A percentile compares a stretch with the other conserved stretches of the same genome.
phyloP scores from a whole-genome alignment of 2,113 vertebrate species.

The Vulpes ferrilata region DNA sequence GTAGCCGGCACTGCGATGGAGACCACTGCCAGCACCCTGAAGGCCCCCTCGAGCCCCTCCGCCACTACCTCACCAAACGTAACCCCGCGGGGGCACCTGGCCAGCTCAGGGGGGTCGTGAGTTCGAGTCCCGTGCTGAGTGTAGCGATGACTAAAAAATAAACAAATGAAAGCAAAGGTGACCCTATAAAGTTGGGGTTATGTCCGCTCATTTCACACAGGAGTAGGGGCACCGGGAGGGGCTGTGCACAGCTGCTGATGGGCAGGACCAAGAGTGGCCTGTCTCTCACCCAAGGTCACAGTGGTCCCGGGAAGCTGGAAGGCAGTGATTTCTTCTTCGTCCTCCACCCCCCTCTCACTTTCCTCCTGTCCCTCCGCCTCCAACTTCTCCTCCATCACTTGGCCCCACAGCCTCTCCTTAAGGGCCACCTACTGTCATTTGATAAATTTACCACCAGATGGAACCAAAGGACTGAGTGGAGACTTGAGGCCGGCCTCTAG shows the following conservation, averaged over 20 bases:
- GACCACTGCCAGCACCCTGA: not conserved
- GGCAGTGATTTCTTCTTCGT: not conserved
- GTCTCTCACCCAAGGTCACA: not conserved
- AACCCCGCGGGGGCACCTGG: not conserved
- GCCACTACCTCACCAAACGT: not conserved
- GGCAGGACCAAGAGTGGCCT: not conserved
- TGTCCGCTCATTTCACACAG: not conserved
- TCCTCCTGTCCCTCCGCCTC: not conserved
- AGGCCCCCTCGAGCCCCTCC: not conserved
- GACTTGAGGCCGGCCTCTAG: not conserved
- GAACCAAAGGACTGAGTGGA: conserved; percentile 6
- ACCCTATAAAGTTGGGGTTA: not conserved
- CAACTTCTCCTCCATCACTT: not conserved
- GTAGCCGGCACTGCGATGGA: accelerated
- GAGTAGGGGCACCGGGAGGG: not conserved
- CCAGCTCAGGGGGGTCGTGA: not conserved
- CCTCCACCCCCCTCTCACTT: not conserved
- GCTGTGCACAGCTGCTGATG: not conserved
- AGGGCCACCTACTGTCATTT: not conserved
- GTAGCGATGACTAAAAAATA: not conserved
- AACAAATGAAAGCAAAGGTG: not conserved
- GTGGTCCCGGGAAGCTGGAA: accelerated
- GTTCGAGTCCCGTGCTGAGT: not conserved
- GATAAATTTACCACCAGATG: conserved; percentile 11
- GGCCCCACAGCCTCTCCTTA: accelerated